Evolutionary conservation across 64 coral and sea anemone genomes (phyloP).

Genomic region (Actinia equina): DNA sequence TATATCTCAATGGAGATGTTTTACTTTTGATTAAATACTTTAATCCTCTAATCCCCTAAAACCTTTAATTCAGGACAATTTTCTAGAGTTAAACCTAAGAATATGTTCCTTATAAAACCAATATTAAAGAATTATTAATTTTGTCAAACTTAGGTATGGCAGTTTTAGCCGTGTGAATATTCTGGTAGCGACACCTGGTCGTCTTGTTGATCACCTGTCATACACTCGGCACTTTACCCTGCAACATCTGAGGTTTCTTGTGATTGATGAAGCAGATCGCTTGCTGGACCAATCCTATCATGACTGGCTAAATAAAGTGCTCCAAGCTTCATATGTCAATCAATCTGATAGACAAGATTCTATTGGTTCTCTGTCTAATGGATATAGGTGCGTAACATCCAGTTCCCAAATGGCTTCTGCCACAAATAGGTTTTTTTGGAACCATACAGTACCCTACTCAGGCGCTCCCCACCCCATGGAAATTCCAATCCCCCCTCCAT

Average conservation of each 20-base stretch:
- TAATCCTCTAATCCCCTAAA: too few relatives aligned
- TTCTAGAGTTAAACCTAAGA: neutral
- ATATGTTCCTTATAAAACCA: too few relatives aligned
- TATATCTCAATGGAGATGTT: too few relatives aligned
- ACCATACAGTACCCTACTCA: neutral
- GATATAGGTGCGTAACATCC: neutral
- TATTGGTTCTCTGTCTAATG: neutral
- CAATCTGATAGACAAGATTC: neutral
- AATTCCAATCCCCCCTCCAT: too few relatives aligned
- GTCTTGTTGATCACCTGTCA: conserved; percentile 87
- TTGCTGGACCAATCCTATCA: conserved; percentile 77
- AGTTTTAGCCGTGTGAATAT: conserved; percentile 76
- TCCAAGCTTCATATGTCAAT: conserved; percentile 45
- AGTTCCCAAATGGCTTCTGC: too few relatives aligned
- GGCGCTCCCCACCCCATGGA: too few relatives aligned
- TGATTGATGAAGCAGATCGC: conserved; percentile 98
- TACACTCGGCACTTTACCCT: conserved; percentile 74
- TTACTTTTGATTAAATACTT: too few relatives aligned
- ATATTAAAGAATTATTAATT: too few relatives aligned
- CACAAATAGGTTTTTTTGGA: too few relatives aligned
- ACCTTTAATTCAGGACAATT: too few relatives aligned
- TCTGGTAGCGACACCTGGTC: conserved; percentile 81
- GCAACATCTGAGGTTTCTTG: conserved; percentile 80
- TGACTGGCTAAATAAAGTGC: conserved; percentile 84
- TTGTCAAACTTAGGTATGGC: conserved; percentile 28